Base-by-base conservation (phyloP, 2,113 vertebrate species). In the Dasyprocta punctata region DNA sequence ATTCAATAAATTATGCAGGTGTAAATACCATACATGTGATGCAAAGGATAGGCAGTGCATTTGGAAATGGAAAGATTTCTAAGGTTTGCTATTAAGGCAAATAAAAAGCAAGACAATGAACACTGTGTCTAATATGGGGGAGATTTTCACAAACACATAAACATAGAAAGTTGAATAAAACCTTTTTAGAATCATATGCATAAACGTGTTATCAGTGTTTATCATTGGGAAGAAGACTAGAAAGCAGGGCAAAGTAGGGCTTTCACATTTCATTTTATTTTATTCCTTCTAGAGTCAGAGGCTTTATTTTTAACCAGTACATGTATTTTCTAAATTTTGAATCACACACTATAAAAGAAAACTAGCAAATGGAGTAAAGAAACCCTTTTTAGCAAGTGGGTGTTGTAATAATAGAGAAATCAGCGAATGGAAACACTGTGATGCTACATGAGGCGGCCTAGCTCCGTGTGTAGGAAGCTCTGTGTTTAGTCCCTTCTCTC, bases 11-110 rank as follows among this genome's bases (percentile, higher is more conserved):
- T 89, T 90, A 67, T 1, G 73, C 56, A 77, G 28, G 54, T 92
- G 84, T 83, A 95, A 96, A 85, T 89, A 89, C 33, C 61, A 44
- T 13, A 22, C 78, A 87, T 60, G 63, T 90, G 52, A 95, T 87
- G 56, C 78, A 96, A 97, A 81, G 61, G 96, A 82, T 19, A 52
- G 77, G 63, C 67, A 94, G 38, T 26, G 73, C 63, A 96, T 88
- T 86, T 69, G 47, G 81, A 96, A 82, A 71, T 82, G 17, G 52
- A 94, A 89, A 91, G 36, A 88, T 69, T 90, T 61, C 54, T 73
- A 87, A 90, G 47, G 71, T 86, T 96, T 92, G 36, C 84, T 95
- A 83, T 94, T 73, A 96, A 91, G 81, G 75, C 58, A 92, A 93
- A 6, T 67, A 83, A 96, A 96, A 90, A 88, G 67, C 86, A 84